Conservation (phyloP, 2,797 vertebrate genomes). For the Trichosurus vulpecula region DNA sequence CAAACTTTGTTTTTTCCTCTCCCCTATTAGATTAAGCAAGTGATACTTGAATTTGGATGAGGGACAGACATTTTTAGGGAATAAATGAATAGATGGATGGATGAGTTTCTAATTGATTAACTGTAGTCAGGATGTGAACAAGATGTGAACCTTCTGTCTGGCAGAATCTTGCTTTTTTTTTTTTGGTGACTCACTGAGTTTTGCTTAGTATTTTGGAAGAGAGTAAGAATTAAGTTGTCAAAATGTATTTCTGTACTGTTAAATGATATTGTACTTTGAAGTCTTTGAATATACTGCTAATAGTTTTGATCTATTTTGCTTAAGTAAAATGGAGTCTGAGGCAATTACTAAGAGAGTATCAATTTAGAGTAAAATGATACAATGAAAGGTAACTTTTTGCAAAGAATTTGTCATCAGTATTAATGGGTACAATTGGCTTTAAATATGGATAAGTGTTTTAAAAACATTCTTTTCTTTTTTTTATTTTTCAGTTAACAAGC, state of each 20-base stretch:
- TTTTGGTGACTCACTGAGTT: background rate
- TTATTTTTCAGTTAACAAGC: background rate
- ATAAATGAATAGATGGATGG: background rate
- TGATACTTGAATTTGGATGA: background rate
- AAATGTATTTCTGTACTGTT: background rate
- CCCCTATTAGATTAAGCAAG: background rate
- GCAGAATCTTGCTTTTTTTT: background rate
- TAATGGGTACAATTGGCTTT: background rate
- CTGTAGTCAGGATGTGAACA: background rate
- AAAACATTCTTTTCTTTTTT: background rate
- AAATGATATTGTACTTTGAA: conserved; percentile 19
- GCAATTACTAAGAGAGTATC: conserved; percentile 1
- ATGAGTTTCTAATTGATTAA: background rate
- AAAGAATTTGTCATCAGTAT: background rate
- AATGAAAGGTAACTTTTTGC: background rate
- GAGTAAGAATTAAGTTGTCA: conserved; percentile 29
- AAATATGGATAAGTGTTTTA: background rate
- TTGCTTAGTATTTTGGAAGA: conserved; percentile 6
- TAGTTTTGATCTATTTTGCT: background rate
- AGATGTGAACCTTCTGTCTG: background rate
- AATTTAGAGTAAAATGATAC: conserved; percentile 6
- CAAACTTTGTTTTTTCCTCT: background rate
- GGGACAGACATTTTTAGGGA: background rate
- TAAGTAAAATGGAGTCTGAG: background rate
- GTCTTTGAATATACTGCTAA: background rate